These are phyloP conservation scores for Cheirogaleus major DNA, from an alignment of 2,797 vertebrate species.

Conservation along the genomic window DNA sequence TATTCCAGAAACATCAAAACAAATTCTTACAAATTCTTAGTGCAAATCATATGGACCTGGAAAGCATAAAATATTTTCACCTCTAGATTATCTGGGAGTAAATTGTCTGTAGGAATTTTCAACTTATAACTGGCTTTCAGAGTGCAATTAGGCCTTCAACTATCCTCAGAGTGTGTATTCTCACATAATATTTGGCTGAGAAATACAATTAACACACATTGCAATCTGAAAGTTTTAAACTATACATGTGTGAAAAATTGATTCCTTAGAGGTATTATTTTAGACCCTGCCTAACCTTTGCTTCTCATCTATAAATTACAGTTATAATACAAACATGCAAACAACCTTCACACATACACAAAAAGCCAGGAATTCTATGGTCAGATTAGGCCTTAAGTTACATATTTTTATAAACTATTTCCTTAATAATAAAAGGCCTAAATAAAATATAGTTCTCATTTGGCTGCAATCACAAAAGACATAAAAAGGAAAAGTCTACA, in stretches of 20 bases:
- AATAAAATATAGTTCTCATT: constrained; percentile 6
- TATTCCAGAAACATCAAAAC: background rate
- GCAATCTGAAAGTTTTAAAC: background rate
- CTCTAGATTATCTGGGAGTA: background rate
- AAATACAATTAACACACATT: background rate
- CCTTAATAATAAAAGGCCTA: background rate
- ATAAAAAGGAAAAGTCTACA: background rate
- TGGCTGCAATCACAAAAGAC: background rate
- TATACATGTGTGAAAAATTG: background rate
- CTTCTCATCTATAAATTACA: background rate
- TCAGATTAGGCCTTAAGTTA: background rate
- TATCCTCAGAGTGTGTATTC: background rate
- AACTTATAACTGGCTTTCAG: background rate
- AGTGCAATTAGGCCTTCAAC: background rate
- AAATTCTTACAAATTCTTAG: background rate
- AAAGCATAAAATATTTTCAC: background rate
- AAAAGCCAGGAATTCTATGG: background rate
- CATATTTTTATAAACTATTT: background rate
- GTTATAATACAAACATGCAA: background rate
- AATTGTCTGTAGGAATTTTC: background rate
- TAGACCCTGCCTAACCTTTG: background rate
- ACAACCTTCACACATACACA: background rate
- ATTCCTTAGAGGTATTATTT: background rate
- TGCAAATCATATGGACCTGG: background rate
- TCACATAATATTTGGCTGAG: background rate